Evolutionary conservation across 1,140 invertebrate species (phyloP), one percentile per base, ranked within the genome.

Genomic region (Glossosoma conforme): DNA sequence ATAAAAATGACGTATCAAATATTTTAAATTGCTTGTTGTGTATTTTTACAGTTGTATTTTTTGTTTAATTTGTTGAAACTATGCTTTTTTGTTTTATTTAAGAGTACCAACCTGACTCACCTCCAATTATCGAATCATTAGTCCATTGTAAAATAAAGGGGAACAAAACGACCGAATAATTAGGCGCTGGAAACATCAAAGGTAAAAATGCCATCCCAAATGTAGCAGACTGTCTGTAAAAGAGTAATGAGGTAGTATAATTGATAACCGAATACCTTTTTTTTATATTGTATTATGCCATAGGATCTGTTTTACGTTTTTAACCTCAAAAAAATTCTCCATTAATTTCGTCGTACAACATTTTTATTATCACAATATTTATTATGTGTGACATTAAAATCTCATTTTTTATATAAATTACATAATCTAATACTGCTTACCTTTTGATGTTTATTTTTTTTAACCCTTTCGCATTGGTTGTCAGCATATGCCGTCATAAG

Each of bases 181-280:
- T 49, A 47, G 46, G 38, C 46, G 5, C 18, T 49, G 18, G 10
- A 18, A 24, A 49, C 46, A 41, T 49, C 46, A 49, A 49, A 49
- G 46, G 46, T 49, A 22, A 17, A 38, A 38, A 10, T 38, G 4
- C 20, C 36, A 17, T 17, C 36, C 15, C 36, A 38, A 38, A 38
- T 13, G 36, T 38, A 17, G 4, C 4, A 19, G 11, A 38, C 14
- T n/a, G 37, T 9, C 24, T 37, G 33, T 8, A 37, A 37, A 24
- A 47, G 33, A 40, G 45, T 25, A 38, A 28, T 37, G 38, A 49
- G n/a, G 46, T 36, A 42, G 33, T 41, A 49, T 49, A 49, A 49
- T 49, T 49, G 46, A 49, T 41, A 36, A 20, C 21, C 20, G 36
- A 18, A 38, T 38, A 15, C 36, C 20, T 38, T 38, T 38, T 11